phyloP scores from a whole-genome alignment of 2,888 invertebrate species.

The Chymomyza caudatula region DNA sequence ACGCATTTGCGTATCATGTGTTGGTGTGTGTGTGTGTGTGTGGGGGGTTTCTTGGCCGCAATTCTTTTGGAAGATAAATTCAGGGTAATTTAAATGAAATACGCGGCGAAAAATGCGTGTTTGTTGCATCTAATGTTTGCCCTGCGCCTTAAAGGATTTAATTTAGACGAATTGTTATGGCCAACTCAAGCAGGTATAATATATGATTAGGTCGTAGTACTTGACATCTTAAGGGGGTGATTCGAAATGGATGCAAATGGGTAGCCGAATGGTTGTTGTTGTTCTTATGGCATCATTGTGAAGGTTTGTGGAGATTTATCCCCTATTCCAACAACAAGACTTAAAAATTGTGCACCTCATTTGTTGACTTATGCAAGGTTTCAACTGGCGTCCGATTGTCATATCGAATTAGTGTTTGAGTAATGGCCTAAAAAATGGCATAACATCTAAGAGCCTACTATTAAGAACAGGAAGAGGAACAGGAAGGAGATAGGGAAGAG shows the following conservation, averaged over 20 bases:
- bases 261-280: background rate
- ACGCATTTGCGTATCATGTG: slow-evolving; percentile 24
- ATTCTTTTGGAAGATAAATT: slow-evolving; percentile 44
- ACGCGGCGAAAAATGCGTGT: slow-evolving; percentile 39
- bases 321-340: too few relatives aligned
- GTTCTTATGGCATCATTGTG: too few relatives aligned
- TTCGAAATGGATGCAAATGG: background rate
- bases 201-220: background rate
- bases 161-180: slow-evolving; percentile 61
- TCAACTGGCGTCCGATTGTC: too few relatives aligned
- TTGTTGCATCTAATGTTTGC: slow-evolving; percentile 26
- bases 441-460: too few relatives aligned
- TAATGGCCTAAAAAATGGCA: too few relatives aligned
- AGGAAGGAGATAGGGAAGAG: too few relatives aligned
- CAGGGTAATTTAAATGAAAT: slow-evolving; percentile 65
- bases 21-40: background rate
- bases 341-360: too few relatives aligned
- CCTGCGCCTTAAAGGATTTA: slow-evolving; percentile 57
- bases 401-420: too few relatives aligned
- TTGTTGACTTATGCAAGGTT: too few relatives aligned
- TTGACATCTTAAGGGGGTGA: background rate
- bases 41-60: background rate
- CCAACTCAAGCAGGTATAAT: background rate
- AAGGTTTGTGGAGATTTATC: too few relatives aligned
- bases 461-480: too few relatives aligned